A percentile compares a stretch with the other conserved stretches of the same genome.
Conservation (phyloP, 2,888 invertebrate genomes). For the Caenorhabditis macrosperma region DNA sequence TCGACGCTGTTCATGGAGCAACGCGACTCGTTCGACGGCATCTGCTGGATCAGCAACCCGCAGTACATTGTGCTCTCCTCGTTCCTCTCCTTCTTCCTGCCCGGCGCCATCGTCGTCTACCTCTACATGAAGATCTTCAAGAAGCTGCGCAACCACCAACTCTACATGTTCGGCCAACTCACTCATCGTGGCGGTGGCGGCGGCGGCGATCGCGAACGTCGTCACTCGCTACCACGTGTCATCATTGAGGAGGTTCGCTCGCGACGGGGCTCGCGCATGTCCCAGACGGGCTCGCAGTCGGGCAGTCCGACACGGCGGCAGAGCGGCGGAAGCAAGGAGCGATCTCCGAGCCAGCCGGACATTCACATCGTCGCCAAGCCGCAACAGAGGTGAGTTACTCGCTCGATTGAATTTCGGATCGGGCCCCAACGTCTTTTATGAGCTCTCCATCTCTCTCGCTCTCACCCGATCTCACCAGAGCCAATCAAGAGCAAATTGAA, state of each 20-base stretch:
- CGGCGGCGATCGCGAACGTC: slow-evolving; percentile 52
- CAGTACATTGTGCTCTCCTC: slow-evolving; percentile 74
- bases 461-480: not conserved
- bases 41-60: slow-evolving; percentile 75
- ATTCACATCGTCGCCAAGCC: slow-evolving; percentile 68
- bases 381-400: slow-evolving; percentile 66
- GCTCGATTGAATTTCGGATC: slow-evolving; percentile 29
- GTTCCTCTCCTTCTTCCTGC: slow-evolving; percentile 73
- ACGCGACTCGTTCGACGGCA: slow-evolving; percentile 29
- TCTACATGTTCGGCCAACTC: slow-evolving; percentile 72
- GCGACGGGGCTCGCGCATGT: slow-evolving; percentile 70
- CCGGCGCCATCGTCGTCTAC: slow-evolving; percentile 71
- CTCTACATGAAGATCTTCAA: slow-evolving; percentile 74
- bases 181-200: slow-evolving; percentile 52
- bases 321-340: slow-evolving; percentile 66
- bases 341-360: slow-evolving; percentile 73
- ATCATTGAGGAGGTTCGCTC: slow-evolving; percentile 74
- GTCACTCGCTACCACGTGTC: slow-evolving; percentile 69
- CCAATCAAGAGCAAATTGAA: slow-evolving; percentile 53
- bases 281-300: slow-evolving; percentile 68
- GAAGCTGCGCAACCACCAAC: slow-evolving; percentile 70
- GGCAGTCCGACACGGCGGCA: slow-evolving; percentile 69
- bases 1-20: slow-evolving; percentile 72
- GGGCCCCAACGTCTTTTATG: slow-evolving; percentile 25
- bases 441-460: no score